Evolutionary conservation across 2,888 invertebrate genomes (phyloP), one percentile per base, ranked within the genome.

Genomic region (Opisthograptis luteolata): DNA sequence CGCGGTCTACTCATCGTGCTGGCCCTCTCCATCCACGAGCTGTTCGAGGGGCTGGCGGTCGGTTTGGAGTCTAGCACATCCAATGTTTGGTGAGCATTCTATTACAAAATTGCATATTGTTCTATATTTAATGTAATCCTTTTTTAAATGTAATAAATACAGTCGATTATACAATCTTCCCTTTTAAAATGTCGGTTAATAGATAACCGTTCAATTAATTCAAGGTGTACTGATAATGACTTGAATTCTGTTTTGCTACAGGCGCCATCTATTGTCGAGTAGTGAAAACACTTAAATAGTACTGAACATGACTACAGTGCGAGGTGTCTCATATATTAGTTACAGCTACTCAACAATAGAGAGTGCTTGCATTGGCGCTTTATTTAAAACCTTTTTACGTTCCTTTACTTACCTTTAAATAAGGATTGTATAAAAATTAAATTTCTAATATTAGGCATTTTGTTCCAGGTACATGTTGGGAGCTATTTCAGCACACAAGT

Each of bases 31-130:
- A 93, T 97, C 48, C 97, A 97, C 73, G 97, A 97, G 72, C 87
- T 96, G 0, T 96, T 97, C 70, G 97, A 97, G 87, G 97, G 96
- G 12, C 86, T 96, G 40, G 95, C 96, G 8, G 95, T 97, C 8
- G 96, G 96, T 0, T 80, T 96, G 45, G 96, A 96, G 74, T 87
- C 92, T 8, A 92, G 93, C 14, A 84, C 86, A 14, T 64, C 77
- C 3, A 62, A 84, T 32, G 87, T 90, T 15, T 90, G 90, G 90
- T 90, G 62, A 75, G 79, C 64, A 13, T 43, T 9, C 2, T 35
- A 12, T 32, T 9, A 19, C 3, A 8, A 1, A 17, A 17, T n/a
- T n/a, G 17, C 17, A 17, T n/a, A 17, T 17, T 17, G 4, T 17
- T 19, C 3, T 9, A 17, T 24, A 1, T 4, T 7, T 7, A 13